phyloP scores from a whole-genome alignment of 1,140 invertebrate genomes.

The Drosophila erecta region DNA sequence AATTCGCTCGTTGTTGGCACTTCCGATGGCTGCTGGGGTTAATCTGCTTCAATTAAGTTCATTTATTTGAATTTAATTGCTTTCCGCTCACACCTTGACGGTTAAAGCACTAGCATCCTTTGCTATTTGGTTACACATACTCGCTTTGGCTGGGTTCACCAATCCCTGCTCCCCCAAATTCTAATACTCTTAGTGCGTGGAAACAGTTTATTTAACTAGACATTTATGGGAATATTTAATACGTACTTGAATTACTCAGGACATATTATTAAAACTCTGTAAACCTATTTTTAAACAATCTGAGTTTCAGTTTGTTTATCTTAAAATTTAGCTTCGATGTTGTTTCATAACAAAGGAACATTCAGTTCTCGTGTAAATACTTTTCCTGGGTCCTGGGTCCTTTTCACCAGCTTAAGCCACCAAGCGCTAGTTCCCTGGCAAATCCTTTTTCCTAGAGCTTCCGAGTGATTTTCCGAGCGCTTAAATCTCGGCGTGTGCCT shows the following conservation, averaged over 20 bases:
- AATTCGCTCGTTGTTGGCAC: constrained; percentile 25
- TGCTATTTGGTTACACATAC: constrained; percentile 29
- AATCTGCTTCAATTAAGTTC: constrained; percentile 79
- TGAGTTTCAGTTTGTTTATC: too few species aligned
- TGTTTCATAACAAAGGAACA: too few species aligned
- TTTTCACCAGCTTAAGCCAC: background rate
- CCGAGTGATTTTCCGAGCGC: constrained; percentile 35
- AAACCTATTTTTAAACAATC: too few species aligned
- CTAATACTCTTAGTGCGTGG: too few species aligned
- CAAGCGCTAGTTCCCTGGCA: background rate
- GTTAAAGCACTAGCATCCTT: constrained; percentile 7
- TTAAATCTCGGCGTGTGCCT: constrained; percentile 55
- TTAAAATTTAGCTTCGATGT: too few species aligned
- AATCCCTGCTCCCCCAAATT: too few species aligned
- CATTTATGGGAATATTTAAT: too few species aligned
- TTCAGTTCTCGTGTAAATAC: too few species aligned
- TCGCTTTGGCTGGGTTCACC: constrained; percentile 7
- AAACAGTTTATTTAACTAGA: too few species aligned
- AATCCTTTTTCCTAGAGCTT: constrained; percentile 1
- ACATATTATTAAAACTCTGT: too few species aligned
- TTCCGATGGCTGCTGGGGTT: constrained; percentile 58
- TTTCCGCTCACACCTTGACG: constrained; percentile 43
- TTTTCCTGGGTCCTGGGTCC: background rate
- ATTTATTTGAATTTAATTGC: constrained; percentile 82
- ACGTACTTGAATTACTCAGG: too few species aligned